phyloP scores from a whole-genome alignment of 2,113 vertebrate species.

The Syngnathoides biaculeatus region DNA sequence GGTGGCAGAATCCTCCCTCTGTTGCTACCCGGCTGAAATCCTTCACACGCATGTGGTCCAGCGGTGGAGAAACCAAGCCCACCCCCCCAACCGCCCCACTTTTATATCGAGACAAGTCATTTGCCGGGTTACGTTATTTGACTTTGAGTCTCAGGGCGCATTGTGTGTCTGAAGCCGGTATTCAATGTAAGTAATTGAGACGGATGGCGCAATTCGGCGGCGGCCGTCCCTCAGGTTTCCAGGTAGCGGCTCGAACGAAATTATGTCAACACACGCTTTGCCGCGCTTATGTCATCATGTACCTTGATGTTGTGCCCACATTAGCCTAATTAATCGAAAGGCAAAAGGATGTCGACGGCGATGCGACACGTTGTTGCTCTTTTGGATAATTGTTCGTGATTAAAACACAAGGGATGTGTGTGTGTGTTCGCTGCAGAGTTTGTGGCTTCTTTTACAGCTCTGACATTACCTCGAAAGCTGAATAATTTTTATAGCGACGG shows the following conservation, averaged over 20 bases:
- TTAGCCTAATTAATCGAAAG: conserved; percentile 38
- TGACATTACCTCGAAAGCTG: no score
- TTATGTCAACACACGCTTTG: conserved; percentile 38
- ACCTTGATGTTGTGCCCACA: conserved; percentile 7
- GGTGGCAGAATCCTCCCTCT: not conserved
- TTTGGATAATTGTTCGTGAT: not conserved
- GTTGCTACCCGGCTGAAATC: not conserved
- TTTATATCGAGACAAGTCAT: conserved; percentile 49
- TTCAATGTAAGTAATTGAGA: conserved; percentile 63
- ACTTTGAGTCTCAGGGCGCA: conserved; percentile 43
- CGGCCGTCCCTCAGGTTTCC: conserved; percentile 41
- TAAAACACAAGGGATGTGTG: no score
- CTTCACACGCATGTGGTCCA: conserved; percentile 12
- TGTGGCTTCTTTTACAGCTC: no score
- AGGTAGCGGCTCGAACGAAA: conserved; percentile 4
- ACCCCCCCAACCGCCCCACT: no score
- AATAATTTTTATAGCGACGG: no score
- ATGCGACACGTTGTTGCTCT: not conserved
- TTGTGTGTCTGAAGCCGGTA: conserved; percentile 46
- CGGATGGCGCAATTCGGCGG: conserved; percentile 58
- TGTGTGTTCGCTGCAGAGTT: no score
- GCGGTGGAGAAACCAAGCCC: conserved; percentile 29
- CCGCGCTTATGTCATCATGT: not conserved
- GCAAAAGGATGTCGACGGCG: not conserved
- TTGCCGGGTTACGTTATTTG: conserved; percentile 50